Evolutionary conservation across 2,797 vertebrate genomes (phyloP).

Genomic region (Delichon dasypus): DNA sequence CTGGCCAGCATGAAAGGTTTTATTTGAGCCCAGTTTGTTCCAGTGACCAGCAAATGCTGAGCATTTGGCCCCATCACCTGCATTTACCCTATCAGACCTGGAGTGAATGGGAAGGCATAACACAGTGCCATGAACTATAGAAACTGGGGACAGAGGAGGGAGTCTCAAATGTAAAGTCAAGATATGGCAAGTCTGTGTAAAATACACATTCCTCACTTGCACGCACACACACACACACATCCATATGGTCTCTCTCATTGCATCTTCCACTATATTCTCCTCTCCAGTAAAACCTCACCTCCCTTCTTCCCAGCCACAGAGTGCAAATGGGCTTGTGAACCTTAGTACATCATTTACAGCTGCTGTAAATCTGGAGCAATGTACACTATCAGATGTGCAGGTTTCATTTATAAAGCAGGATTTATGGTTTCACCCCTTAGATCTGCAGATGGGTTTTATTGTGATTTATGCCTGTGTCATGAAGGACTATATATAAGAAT

Average conservation of each 20-base stretch:
- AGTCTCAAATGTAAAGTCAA: neutral
- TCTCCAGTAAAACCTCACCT: neutral
- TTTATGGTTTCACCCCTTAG: slow-evolving; percentile 62
- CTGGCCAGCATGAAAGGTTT: neutral
- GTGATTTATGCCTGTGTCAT: slow-evolving; percentile 60
- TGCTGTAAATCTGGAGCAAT: slow-evolving; percentile 50
- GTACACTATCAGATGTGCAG: slow-evolving; percentile 42
- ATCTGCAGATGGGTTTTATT: slow-evolving; percentile 65
- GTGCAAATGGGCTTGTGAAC: slow-evolving; percentile 40
- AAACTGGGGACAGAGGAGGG: neutral
- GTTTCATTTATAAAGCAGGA: slow-evolving; percentile 60
- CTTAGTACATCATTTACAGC: slow-evolving; percentile 46
- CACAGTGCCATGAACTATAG: neutral
- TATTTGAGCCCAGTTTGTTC: neutral
- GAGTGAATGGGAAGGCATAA: neutral
- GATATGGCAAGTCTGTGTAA: neutral
- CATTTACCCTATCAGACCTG: neutral
- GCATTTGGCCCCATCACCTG: neutral
- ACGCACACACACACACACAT: accelerated
- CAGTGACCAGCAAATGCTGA: neutral
- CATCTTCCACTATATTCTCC: neutral
- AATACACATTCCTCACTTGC: neutral
- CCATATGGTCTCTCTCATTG: neutral
- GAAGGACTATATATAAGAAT: slow-evolving; percentile 61
- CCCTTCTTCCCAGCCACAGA: neutral